Percentiles rank a stretch among this genome's conserved stretches.
phyloP scores from a whole-genome alignment of 2,888 invertebrate species.

The Aelia acuminata region DNA sequence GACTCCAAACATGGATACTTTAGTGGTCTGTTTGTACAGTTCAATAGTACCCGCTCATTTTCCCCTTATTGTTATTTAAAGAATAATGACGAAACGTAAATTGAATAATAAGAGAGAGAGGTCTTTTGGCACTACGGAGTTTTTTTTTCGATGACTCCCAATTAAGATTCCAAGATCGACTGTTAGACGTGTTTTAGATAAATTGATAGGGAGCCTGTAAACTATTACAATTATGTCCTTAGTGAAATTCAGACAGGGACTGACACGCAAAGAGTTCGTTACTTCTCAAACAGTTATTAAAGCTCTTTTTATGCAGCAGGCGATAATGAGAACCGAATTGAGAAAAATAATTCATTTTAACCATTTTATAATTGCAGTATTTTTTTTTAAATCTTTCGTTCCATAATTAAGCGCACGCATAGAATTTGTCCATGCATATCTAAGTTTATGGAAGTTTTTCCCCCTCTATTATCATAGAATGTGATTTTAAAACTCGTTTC shows the following conservation, averaged over 20 bases:
- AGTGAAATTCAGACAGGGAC: background rate
- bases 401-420: slow-evolving; percentile 16
- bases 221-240: slow-evolving; percentile 12
- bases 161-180: background rate
- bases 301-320: slow-evolving; percentile 7
- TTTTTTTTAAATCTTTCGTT: background rate
- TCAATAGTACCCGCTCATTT: too few species aligned
- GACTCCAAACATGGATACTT: too few species aligned
- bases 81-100: too few species aligned
- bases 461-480: background rate
- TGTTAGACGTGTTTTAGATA: background rate
- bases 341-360: background rate
- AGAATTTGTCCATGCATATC: background rate
- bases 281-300: slow-evolving; percentile 24
- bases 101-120: too few species aligned
- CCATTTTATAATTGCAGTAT: slow-evolving; percentile 5
- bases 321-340: background rate
- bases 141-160: background rate
- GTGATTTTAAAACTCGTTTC: too few species aligned
- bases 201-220: background rate
- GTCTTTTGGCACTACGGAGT: background rate
- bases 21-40: too few species aligned
- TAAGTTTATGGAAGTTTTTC: background rate
- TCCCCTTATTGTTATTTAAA: too few species aligned
- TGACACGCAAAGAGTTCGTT: slow-evolving; percentile 22